phyloP scores from a whole-genome alignment of 2,113 vertebrate species.

The Xenotilapia flavipinnis region DNA sequence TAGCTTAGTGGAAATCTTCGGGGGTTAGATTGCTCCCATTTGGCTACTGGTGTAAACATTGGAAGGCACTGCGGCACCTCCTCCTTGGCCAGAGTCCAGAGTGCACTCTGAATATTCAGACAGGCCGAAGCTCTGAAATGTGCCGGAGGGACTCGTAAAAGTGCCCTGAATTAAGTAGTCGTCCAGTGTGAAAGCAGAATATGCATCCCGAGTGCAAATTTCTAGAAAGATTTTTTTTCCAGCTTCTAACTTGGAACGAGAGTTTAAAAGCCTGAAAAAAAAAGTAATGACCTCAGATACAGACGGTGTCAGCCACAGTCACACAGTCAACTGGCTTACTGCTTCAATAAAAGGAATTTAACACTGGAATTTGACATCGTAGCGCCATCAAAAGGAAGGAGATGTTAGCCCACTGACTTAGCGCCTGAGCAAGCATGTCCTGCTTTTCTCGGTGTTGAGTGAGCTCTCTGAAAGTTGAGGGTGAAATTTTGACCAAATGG shows the following conservation, averaged over 20 bases:
- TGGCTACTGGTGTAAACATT: slow-evolving; percentile 39
- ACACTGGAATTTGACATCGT: neutral
- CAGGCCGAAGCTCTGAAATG: slow-evolving; percentile 11
- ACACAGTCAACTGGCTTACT: neutral
- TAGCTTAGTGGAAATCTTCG: slow-evolving; percentile 9
- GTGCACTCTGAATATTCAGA: slow-evolving; percentile 27
- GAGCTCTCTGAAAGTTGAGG: neutral
- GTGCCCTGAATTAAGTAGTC: slow-evolving; percentile 10
- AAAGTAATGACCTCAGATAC: neutral
- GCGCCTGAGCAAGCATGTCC: neutral
- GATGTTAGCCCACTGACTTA: neutral
- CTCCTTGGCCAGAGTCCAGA: slow-evolving; percentile 30
- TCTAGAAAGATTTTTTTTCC: neutral
- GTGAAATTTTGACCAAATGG: neutral
- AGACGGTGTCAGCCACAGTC: neutral
- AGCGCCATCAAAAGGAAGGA: neutral
- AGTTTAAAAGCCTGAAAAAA: neutral
- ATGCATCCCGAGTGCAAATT: neutral
- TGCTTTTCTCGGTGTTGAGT: neutral
- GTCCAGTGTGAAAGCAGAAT: neutral
- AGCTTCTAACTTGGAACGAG: neutral
- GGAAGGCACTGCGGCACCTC: slow-evolving; percentile 14
- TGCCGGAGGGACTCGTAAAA: neutral
- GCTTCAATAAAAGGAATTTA: neutral
- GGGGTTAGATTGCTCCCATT: slow-evolving; percentile 36